Evolutionary conservation across 2,113 vertebrate species (phyloP), one percentile per base, ranked within the genome.

Genomic region (Genyomyrus donnyi): DNA sequence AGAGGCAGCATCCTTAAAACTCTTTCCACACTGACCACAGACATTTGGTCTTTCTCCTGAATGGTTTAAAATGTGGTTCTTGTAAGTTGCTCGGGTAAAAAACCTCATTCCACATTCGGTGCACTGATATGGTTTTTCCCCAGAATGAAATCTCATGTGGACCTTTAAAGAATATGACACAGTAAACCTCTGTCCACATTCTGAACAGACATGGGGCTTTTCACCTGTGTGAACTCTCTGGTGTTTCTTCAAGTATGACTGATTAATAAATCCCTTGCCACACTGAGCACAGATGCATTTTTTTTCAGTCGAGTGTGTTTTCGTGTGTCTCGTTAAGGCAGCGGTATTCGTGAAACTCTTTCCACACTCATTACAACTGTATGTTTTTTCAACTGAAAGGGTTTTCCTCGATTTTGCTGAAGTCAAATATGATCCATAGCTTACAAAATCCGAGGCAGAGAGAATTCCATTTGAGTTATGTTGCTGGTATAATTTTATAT

Each of bases 231-330:
- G 74, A 13, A 80, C 74, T 80, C 35, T 80, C 74, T 80, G 74
- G 74, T 80, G 74, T 80, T 80, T 80, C n/a, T 80, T 80, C 46
- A 85, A 48, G 46, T 85, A 48, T 48, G 83, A 85, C 46, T 48
- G 35, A 46, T 85, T 85, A 49, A 46, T 85, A 85, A 85, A 85
- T 6, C 42, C 83, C 19, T 85, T 49, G 8, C 83, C 42, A 85
- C 46, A 85, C 21, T 85, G 83, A 46, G 39, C 66, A 50, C 66
- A 52, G 11, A 31, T 53, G 42, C 80, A 49, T 21, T 49, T 85
- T 49, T 85, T 85, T 85, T 85, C 74, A 80, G 74, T 80, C 17
- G 74, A 80, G 74, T 80, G 74, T 80, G 74, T 80, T 42, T 80
- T 80, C 17, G 35, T 80, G 31, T 80, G 74, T 80, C 74, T 80